Conservation (phyloP, 2,888 invertebrate genomes). For the Ochropleura plecta region DNA sequence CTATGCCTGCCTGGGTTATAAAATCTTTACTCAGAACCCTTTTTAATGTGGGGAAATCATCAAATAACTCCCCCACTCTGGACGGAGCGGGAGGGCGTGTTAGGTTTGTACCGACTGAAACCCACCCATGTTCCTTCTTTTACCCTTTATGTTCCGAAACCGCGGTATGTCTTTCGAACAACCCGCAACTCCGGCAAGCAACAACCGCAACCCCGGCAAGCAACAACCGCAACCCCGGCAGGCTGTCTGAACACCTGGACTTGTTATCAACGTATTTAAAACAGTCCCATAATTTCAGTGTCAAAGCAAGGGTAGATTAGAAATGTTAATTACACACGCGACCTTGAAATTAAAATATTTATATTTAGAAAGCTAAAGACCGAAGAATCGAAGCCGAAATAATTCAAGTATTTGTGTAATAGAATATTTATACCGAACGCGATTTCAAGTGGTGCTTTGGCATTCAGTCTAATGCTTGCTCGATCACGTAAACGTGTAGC, state of each 20-base stretch:
- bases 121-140: too few relatives aligned
- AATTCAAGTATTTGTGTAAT: conserved; percentile 43
- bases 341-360: conserved; percentile 41
- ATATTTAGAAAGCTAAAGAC: conserved; percentile 31
- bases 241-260: neutral
- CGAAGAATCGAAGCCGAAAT: conserved; percentile 24
- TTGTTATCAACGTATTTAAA: neutral
- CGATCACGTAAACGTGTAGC: conserved; percentile 2
- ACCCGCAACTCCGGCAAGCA: too few relatives aligned
- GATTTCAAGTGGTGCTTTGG: conserved; percentile 49
- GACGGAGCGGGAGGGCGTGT: too few relatives aligned
- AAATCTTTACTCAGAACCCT: too few relatives aligned
- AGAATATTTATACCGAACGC: conserved; percentile 42
- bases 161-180: too few relatives aligned
- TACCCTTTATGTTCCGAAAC: too few relatives aligned
- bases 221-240: too few relatives aligned
- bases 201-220: too few relatives aligned
- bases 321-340: conserved; percentile 42
- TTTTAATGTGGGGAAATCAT: too few relatives aligned
- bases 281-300: neutral
- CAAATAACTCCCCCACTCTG: too few relatives aligned
- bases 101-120: too few relatives aligned
- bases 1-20: too few relatives aligned
- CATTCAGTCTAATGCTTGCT: conserved; percentile 24
- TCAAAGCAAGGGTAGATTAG: conserved; percentile 11